Evolutionary conservation across 2,888 invertebrate species (phyloP), one percentile per base, ranked within the genome.

Genomic region (Pachliopta kotzebuea): DNA sequence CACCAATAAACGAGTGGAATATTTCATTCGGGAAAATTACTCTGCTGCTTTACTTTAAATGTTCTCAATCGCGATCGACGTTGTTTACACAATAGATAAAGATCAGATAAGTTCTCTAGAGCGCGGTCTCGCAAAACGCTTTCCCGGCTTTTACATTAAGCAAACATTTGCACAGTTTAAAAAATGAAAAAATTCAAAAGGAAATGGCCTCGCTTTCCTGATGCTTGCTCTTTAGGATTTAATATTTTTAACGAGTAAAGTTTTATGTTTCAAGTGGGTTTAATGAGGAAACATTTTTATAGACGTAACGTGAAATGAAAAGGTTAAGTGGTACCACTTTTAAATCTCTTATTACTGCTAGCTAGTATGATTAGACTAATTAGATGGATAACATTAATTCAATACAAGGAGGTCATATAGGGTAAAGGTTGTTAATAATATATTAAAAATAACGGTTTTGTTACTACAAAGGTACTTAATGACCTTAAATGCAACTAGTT

Each of bases 111-210:
- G 49, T 20, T 29, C 24, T 42, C 26, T 24, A 17, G n/a, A 63
- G 63, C 45, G 24, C 55, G 31, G 54, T 23, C 49, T 37, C n/a
- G 20, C 60, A 21, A 29, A 49, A 49, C 37, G 29, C 55, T 56
- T 20, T 58, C 31, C 31, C 56, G 23, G 45, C 52, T 52, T n/a
- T 42, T 62, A 57, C 49, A 57, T 55, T 67, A 14, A 21, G 53
- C 53, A 59, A 63, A 59, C 37, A 37, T 59, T 59, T 56, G 20
- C 49, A 49, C 59, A 55, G 59, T 58, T n/a, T 63, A 63, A 63
- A 63, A 59, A 55, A 49, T 54, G 2, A 54, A 59, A 59, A 59
- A 55, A 4, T 59, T 55, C 37, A 55, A 58, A 58, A 49, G 20
- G 54, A 49, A 59, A 59, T 49, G 49, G 31, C 37, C 26, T 20